Evolutionary conservation across 1,140 invertebrate species (phyloP), one percentile per base, ranked within the genome.

Genomic region (Diprion similis): DNA sequence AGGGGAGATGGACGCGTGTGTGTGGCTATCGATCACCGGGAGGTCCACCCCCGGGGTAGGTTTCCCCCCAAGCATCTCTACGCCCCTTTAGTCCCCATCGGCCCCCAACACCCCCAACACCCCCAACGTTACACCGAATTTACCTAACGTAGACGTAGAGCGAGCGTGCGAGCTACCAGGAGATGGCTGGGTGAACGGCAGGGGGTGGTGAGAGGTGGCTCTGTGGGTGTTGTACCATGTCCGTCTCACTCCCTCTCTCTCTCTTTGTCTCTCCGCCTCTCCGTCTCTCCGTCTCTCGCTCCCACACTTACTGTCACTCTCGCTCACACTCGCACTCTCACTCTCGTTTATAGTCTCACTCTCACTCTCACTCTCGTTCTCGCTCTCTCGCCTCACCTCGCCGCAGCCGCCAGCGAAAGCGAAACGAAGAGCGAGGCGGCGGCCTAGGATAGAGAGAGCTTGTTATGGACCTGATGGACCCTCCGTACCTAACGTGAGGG

Each of bases 1-100:
- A 76, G 77, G 78, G 77, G 75, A 76, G 79, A 78, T 78, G 73
- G 76, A 77, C 76, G 76, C 77, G 69, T 78, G 80, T 81, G 77
- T 81, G 81, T 81, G 73, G 79, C 81, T 82, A 83, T 83, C 82
- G 82, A 83, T 83, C 82, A 83, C 77, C 64, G 73, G 51, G 51
- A 17, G 51, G 76, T 76, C 80, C 78, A 82, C 78, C 81, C 80
- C 76, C 79, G 77, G 77, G 77, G 78, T 79, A 75, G 75, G 77
- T 77, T 75, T 82, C 73, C 77, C 74, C 73, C 74, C 78, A 73
- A 76, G 71, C 70, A 75, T 77, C 76, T 78, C 77, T 68, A 78
- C 75, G 77, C 68, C 72, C 74, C 74, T 13, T 13, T 11, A 68
- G 9, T 65, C 75, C 37, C 69, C 47, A 64, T 17, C 66, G 8